Conservation (phyloP, 2,113 vertebrate genomes). For the Syrrhaptes paradoxus region DNA sequence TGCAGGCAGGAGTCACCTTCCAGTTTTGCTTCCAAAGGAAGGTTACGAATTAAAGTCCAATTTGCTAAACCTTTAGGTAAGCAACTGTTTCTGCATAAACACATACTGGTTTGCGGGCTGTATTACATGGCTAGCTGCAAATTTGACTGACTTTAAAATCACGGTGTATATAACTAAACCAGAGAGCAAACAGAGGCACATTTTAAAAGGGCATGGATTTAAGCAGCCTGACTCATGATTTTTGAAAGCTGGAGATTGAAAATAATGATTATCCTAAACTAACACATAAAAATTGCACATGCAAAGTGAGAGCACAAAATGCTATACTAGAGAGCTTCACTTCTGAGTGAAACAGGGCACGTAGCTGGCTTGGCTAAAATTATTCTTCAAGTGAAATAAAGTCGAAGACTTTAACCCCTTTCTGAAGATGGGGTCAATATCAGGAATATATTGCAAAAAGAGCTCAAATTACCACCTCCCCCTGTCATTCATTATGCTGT, state of each 20-base stretch:
- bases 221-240: background rate
- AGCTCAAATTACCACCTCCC: background rate
- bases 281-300: background rate
- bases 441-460: background rate
- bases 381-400: slow-evolving; percentile 25
- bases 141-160: slow-evolving; percentile 19
- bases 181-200: background rate
- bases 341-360: background rate
- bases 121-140: slow-evolving; percentile 16
- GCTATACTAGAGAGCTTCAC: background rate
- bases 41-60: slow-evolving; percentile 30
- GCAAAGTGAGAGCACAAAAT: background rate
- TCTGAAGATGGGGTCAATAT: background rate
- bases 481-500: background rate
- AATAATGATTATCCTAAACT: slow-evolving; percentile 24
- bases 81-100: slow-evolving; percentile 48
- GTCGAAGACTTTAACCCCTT: background rate
- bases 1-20: slow-evolving; percentile 23
- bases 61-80: slow-evolving; percentile 48
- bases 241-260: slow-evolving; percentile 2
- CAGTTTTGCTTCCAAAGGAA: slow-evolving; percentile 14
- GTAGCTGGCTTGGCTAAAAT: background rate
- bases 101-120: slow-evolving; percentile 35
- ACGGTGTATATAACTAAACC: background rate
- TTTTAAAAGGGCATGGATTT: background rate